phyloP scores from a whole-genome alignment of 2,797 vertebrate species.

The Neosalanx taihuensis region DNA sequence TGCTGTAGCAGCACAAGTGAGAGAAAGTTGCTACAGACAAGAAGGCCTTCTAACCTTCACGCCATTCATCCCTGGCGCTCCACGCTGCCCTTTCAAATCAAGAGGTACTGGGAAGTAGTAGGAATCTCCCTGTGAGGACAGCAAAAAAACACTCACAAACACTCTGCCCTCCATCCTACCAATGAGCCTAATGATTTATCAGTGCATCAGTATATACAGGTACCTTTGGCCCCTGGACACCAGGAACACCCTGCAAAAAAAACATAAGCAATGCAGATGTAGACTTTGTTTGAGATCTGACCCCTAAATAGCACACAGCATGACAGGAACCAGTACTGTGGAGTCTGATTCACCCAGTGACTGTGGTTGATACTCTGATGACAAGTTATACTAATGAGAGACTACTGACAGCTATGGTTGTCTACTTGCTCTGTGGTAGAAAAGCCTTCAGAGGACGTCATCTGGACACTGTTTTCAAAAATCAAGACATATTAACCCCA shows the following conservation, averaged over 20 bases:
- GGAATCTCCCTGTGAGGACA: conserved; percentile 51
- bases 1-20: background rate
- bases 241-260: conserved; percentile 25
- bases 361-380: too few relatives aligned
- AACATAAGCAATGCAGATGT: background rate
- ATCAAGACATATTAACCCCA: too few relatives aligned
- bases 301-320: background rate
- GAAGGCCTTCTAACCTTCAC: conserved; percentile 38
- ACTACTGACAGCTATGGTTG: too few relatives aligned
- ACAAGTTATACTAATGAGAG: too few relatives aligned
- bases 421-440: too few relatives aligned
- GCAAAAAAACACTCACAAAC: background rate
- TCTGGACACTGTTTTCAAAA: too few relatives aligned
- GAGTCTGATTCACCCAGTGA: too few relatives aligned
- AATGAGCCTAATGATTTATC: background rate
- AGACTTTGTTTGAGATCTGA: background rate
- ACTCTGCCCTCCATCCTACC: background rate
- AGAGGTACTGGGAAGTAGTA: background rate
- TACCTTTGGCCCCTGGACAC: conserved; percentile 29
- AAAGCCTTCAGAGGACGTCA: too few relatives aligned
- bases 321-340: too few relatives aligned
- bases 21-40: background rate
- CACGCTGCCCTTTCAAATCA: conserved; percentile 42
- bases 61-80: conserved; percentile 54
- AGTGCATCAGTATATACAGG: background rate